Base-by-base conservation (phyloP, 1,140 invertebrate species). In the Apis dorsata region DNA sequence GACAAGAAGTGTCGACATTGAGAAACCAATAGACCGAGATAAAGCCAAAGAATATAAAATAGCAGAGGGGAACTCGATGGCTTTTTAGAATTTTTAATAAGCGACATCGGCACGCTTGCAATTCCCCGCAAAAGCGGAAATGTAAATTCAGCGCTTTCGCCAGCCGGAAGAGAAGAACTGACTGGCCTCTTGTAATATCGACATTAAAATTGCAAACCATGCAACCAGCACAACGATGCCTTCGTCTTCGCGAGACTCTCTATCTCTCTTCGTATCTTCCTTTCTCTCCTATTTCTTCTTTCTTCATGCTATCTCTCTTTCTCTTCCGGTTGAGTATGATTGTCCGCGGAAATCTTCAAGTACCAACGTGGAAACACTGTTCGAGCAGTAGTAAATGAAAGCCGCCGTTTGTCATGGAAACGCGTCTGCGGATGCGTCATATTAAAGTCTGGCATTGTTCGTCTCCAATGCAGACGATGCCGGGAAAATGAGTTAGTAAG, bases 141-240 rank as follows among this genome's bases (percentile, higher is more conserved):
- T 83, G 81, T 83, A 88, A 88, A 89, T 89, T 86, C 75, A 84
- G 65, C 81, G 84, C 65, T 88, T 88, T 88, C 73, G 44, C 59
- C 19, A n/a, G 57, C 63, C 19, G n/a, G 62, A 76, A 73, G 51
- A 55, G 59, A 17, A 60, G 63, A 55, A 78, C 66, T 75, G 68
- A 85, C 83, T 76, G 62, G 65, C 79, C 79, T 81, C 83, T 85
- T 68, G 85, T 90, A 90, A 90, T 89, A 83, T 79, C 87, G 81
- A 81, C 85, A 90, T 91, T 91, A 91, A 91, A 91, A 91, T 91
- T 91, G 90, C 90, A 91, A 91, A 90, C 83, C 84, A 85, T 70
- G 83, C 89, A 85, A 75, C 74, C 80, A 51, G 74, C 65, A 55
- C 51, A 55, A 21, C 70, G 55, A 70, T n/a, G 49, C 70, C 68